phyloP scores from a whole-genome alignment of 1,140 invertebrate genomes.

The Eufriesea mexicana region DNA sequence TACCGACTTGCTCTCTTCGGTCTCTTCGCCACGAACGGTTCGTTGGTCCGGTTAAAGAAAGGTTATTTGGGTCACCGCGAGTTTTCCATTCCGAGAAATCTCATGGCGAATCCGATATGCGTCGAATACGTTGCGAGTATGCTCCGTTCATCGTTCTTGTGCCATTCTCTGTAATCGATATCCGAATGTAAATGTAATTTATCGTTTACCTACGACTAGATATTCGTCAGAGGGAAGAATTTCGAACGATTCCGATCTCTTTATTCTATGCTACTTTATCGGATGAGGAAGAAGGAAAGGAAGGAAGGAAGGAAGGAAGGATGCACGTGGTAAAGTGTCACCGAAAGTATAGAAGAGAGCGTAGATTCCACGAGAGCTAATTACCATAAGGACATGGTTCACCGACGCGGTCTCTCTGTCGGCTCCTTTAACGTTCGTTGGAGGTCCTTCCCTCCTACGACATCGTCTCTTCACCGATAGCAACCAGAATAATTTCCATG shows the following conservation, averaged over 20 bases:
- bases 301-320: background rate
- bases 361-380: conserved; percentile 71
- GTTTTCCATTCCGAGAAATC: conserved; percentile 31
- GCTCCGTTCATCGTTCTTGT: conserved; percentile 11
- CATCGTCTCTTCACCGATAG: conserved; percentile 45
- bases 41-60: background rate
- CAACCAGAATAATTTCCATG: conserved; percentile 68
- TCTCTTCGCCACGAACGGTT: background rate
- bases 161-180: background rate
- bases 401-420: conserved; percentile 77
- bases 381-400: conserved; percentile 76
- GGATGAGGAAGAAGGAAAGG: background rate
- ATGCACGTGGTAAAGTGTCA: conserved; percentile 71
- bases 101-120: conserved; percentile 11
- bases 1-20: conserved; percentile 17
- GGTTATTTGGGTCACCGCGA: conserved; percentile 18
- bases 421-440: conserved; percentile 66
- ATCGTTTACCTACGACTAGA: too few relatives aligned
- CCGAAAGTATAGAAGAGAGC: conserved; percentile 38
- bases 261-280: too few relatives aligned
- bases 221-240: too few relatives aligned
- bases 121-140: conserved; percentile 2
- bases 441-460: conserved; percentile 65
- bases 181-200: too few relatives aligned
- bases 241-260: too few relatives aligned